Base-by-base conservation (phyloP, 2,113 vertebrate species). In the Grammomys surdaster region DNA sequence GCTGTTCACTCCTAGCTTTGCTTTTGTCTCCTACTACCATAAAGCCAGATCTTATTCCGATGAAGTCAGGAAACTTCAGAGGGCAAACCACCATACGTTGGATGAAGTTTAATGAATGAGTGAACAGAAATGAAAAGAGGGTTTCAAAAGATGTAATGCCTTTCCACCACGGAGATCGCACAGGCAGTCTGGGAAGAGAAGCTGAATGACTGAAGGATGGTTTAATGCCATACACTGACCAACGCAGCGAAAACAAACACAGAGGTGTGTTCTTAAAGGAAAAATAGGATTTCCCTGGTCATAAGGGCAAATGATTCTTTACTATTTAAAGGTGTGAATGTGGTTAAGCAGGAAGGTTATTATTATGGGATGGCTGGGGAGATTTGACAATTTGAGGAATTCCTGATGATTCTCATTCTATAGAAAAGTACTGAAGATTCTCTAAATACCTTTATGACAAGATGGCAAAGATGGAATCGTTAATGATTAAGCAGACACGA, bases 61-160 rank as follows among this genome's bases (percentile, higher is more conserved):
- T 75, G 54, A 58, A 54, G 72, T 85, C 20, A 8, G 86, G 88
- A 87, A 58, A 72, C 89, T 93, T 80, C 63, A 72, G 81, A 96
- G 81, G 17, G 40, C 67, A 65, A 90, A 33, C 16, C 54, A 86
- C 58, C 54, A 9, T 20, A 20, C 82, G 22, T 22, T 76, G 22
- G 60, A 20, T 95, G 24, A 90, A 43, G 92, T 81, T 78, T 87
- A 92, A 36, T 89, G 48, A 93, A 82, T 58, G 58, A 95, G 31
- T 36, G 20, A 78, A 78, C 6, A 60, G 31, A 82, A 92, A 78
- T 58, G 36, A 78, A 90, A 17, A 95, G 5, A 40, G 58, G 51
- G 82, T 92, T 88, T 94, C 48, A 72, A 56, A 81, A 63, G 63
- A 48, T 36, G 28, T 88, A 28, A 67, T 65, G 36, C 78, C 85